Evolutionary conservation across 2,113 vertebrate genomes (phyloP), one percentile per base, ranked within the genome.

Genomic region (Gobiocypris rarus): DNA sequence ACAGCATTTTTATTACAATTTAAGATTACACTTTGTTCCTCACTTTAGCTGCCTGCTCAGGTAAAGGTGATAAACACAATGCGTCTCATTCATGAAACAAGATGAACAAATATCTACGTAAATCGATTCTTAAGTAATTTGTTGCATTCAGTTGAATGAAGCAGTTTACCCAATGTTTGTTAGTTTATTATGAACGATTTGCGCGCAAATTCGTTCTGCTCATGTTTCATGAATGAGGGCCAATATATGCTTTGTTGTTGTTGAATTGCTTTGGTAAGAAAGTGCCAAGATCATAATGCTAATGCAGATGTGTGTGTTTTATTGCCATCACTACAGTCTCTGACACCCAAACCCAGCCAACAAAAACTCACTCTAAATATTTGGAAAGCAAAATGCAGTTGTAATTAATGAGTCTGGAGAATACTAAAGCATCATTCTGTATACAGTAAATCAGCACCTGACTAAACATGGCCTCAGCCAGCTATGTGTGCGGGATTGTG

Each of bases 371-470:
- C 43, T 45, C 31, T 61, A 88, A 85, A 86, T 85, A 86, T 85
- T 85, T 81, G 81, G 31, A 65, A 74, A 84, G 82, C 63, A 85
- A 79, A 86, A 43, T 69, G 79, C 83, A 22, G 76, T 56, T 70
- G 26, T 80, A 52, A 79, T 83, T 76, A 76, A 58, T 81, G 79
- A n/a, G 61, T 52, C 45, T 38, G 45, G 61, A 81, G 79, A 81
- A 52, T n/a, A 22, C 86, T 87, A 77, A 88, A 90, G 88, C 89
- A 89, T 89, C 87, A 89, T 76, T 86, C 86, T 88, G 84, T 91
- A 90, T 87, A 85, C 83, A 89, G 92, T 89, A 83, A 87, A 84
- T 91, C 90, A 88, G 89, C 82, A 93, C 56, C 79, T 86, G 89
- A 83, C 89, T 90, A 93, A 93, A 90, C 91, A 90, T 87, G 89